Base-by-base conservation (phyloP, 2,888 invertebrate genomes). In the Cheilosia vernalis region DNA sequence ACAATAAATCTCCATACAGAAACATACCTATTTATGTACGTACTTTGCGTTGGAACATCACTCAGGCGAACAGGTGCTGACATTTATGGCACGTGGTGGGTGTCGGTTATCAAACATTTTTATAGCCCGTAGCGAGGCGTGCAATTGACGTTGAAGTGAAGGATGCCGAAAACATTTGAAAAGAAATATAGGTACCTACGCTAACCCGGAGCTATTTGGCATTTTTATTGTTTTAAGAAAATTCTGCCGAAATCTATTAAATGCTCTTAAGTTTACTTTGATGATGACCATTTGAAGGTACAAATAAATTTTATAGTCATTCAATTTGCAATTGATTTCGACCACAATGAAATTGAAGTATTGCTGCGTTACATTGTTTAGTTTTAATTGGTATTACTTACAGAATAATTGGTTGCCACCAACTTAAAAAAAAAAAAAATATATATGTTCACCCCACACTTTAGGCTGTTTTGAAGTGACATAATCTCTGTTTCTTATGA, bases 51-150 rank as follows among this genome's bases (percentile, higher is more conserved):
- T 49, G 40, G 13, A 53, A 60, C 61, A 74, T 74, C 60, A 74
- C 74, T 74, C 67, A 55, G 63, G 17, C 56, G 63, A 53, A 17
- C 51, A 66, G 44, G 56, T 21, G 42, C 44, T 19, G 44, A 69
- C 19, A 56, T 69, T 55, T n/a, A 55, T n/a, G 24, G 10, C 37
- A 47, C 42, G 56, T 56, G 44, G 44, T 56, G 56, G 33, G 44
- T 30, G 40, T 42, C 7, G 13, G 40, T 10, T 4, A 10, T 49
- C 21, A 21, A 4, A 10, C 37, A 4, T 4, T 64, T n/a, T 17
- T 51, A 24, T n/a, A 37, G 37, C 53, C 42, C 30, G 17, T 42
- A 53, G 66, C 53, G n/a, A 10, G 3, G n/a, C 0, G 10, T 51
- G 40, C 21, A 49, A 9, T 17, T 44, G 44, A 49, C 19, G 19